Conservation (phyloP, 2,888 invertebrate genomes). For the Megaustenia siamemsis region DNA sequence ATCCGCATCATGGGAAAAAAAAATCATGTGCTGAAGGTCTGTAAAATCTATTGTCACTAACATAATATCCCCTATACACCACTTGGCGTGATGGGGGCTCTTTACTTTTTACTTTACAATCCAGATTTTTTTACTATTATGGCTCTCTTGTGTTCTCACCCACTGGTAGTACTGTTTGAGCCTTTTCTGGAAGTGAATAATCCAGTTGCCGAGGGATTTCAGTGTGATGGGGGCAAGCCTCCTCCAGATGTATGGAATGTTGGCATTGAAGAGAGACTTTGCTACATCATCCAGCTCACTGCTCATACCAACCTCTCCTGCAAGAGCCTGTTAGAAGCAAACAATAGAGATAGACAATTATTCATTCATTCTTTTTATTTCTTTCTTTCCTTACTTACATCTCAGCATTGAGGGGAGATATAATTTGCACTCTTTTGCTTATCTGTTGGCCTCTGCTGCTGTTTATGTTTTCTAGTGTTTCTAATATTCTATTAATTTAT, state of each 20-base stretch:
- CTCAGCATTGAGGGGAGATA: too few species aligned
- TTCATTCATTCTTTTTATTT: background rate
- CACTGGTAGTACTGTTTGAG: conserved; percentile 85
- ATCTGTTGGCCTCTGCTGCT: background rate
- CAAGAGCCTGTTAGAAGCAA: conserved; percentile 84
- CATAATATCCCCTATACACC: too few species aligned
- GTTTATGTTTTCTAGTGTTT: too few species aligned
- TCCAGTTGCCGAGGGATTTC: conserved; percentile 91
- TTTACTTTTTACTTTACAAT: too few species aligned
- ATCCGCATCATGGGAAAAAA: too few species aligned
- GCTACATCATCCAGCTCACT: conserved; percentile 89
- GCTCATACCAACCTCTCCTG: conserved; percentile 95
- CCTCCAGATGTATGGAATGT: conserved; percentile 89
- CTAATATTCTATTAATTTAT: too few species aligned
- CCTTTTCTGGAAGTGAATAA: conserved; percentile 88
- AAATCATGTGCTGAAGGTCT: too few species aligned
- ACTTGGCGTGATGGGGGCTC: too few species aligned
- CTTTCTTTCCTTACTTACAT: too few species aligned
- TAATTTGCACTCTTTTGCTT: too few species aligned
- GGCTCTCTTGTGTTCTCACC: conserved; percentile 51
- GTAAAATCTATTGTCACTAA: too few species aligned
- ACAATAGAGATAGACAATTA: background rate
- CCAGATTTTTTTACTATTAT: too few species aligned
- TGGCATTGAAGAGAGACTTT: conserved; percentile 89
- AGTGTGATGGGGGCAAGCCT: conserved; percentile 89